Evolutionary conservation across 1,140 invertebrate genomes (phyloP).

Genomic region (Sitophilus oryzae): DNA sequence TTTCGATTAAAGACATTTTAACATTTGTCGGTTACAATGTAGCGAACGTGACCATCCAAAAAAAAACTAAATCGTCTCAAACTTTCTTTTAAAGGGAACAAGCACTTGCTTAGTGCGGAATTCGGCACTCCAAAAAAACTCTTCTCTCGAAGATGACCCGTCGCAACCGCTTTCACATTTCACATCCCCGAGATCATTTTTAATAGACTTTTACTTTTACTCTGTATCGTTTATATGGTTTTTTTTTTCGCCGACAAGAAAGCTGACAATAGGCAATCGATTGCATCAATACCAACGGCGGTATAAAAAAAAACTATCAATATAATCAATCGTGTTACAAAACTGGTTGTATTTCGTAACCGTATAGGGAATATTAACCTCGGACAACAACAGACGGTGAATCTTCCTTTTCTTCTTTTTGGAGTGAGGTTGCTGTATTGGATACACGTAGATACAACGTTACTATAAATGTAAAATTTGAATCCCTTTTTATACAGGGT

Average conservation of each 20-base stretch:
- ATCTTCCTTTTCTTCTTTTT: too few relatives aligned
- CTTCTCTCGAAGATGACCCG: neutral
- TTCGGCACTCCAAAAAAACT: neutral
- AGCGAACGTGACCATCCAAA: too few relatives aligned
- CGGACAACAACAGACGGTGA: neutral
- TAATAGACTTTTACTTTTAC: neutral
- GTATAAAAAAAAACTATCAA: too few relatives aligned
- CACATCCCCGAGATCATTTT: neutral
- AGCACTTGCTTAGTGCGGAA: neutral
- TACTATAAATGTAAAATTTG: too few relatives aligned
- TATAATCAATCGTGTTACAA: neutral
- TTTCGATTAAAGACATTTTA: too few relatives aligned
- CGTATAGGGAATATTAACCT: neutral
- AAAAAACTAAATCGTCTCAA: neutral
- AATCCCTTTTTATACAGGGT: too few relatives aligned
- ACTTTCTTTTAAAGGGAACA: neutral
- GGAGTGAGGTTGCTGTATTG: too few relatives aligned
- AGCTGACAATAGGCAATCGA: neutral
- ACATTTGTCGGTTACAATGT: too few relatives aligned
- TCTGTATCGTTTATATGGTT: neutral
- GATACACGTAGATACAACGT: too few relatives aligned
- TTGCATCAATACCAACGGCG: neutral
- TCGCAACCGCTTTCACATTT: neutral
- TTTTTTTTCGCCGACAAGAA: neutral
- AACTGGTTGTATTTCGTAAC: neutral